phyloP scores from a whole-genome alignment of 2,113 vertebrate species.

The Pseudopodoces humilis region DNA sequence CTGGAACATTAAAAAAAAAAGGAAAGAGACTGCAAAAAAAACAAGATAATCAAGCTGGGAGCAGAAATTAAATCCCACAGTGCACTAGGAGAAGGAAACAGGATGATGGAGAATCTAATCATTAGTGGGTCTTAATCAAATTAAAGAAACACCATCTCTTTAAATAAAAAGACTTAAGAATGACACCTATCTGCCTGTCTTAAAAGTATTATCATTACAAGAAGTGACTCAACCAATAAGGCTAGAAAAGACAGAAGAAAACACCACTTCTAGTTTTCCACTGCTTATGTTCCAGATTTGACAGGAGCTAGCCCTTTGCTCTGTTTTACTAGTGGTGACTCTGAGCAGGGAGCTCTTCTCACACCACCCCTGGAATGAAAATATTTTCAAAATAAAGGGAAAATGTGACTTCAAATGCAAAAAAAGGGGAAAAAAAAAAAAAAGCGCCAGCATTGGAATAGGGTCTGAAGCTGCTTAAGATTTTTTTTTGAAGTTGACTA shows the following conservation, averaged over 20 bases:
- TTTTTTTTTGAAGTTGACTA: neutral
- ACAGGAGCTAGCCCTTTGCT: neutral
- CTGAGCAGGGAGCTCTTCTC: neutral
- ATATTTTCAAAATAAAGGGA: neutral
- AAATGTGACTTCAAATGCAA: neutral
- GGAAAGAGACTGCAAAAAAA: neutral
- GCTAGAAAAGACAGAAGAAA: neutral
- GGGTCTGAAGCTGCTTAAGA: neutral
- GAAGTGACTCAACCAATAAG: neutral
- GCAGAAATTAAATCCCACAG: neutral
- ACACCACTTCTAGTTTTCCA: neutral
- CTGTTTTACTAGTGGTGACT: neutral
- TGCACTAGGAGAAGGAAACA: neutral
- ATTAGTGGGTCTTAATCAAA: neutral
- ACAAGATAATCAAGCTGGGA: neutral
- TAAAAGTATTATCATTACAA: neutral
- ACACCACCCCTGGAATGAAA: neutral
- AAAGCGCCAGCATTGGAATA: neutral
- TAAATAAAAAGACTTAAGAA: neutral
- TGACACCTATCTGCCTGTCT: neutral
- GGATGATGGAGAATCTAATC: neutral
- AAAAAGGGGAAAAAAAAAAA: neutral
- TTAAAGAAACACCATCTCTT: neutral
- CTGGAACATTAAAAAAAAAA: neutral
- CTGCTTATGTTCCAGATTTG: neutral